These are phyloP conservation scores for Tribolium freemani DNA, from an alignment of 2,888 invertebrate genomes.

Conservation along the genomic window DNA sequence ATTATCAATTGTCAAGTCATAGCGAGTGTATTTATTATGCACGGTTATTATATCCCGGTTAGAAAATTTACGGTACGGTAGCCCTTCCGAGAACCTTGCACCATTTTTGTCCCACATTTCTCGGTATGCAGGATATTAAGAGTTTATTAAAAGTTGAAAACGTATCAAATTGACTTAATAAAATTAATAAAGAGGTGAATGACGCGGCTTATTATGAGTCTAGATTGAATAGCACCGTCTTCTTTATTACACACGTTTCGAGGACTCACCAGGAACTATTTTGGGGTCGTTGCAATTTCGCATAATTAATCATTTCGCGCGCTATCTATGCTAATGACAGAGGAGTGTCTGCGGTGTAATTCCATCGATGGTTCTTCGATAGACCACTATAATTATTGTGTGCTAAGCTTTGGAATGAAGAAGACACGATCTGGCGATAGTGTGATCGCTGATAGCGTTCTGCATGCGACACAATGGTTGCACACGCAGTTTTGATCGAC, in stretches of 20 bases:
- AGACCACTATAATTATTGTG: slow-evolving; percentile 30
- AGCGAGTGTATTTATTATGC: slow-evolving; percentile 47
- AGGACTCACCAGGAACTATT: slow-evolving; percentile 5
- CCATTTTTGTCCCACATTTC: slow-evolving; percentile 46
- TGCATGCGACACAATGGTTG: slow-evolving; percentile 60
- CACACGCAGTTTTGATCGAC: slow-evolving; percentile 55
- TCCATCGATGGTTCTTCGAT: slow-evolving; percentile 26
- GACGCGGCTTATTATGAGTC: slow-evolving; percentile 29
- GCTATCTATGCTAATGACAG: slow-evolving; percentile 15
- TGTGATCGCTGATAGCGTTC: slow-evolving; percentile 51
- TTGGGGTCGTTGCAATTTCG: slow-evolving; percentile 17
- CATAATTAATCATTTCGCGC: slow-evolving; percentile 31
- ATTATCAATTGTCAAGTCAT: slow-evolving; percentile 45
- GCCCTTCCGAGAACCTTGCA: slow-evolving; percentile 44
- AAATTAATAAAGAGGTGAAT: slow-evolving; percentile 46
- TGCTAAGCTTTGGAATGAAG: slow-evolving; percentile 34
- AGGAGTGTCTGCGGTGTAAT: slow-evolving; percentile 17
- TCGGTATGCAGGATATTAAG: slow-evolving; percentile 49
- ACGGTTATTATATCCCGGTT: slow-evolving; percentile 47
- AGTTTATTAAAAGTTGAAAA: slow-evolving; percentile 50
- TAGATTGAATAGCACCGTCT: slow-evolving; percentile 22
- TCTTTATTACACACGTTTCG: neutral
- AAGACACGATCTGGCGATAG: slow-evolving; percentile 39
- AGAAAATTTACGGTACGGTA: slow-evolving; percentile 47
- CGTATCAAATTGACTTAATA: slow-evolving; percentile 52